Evolutionary conservation across 2,888 invertebrate genomes (phyloP).

Genomic region (Serrognathus titanus): DNA sequence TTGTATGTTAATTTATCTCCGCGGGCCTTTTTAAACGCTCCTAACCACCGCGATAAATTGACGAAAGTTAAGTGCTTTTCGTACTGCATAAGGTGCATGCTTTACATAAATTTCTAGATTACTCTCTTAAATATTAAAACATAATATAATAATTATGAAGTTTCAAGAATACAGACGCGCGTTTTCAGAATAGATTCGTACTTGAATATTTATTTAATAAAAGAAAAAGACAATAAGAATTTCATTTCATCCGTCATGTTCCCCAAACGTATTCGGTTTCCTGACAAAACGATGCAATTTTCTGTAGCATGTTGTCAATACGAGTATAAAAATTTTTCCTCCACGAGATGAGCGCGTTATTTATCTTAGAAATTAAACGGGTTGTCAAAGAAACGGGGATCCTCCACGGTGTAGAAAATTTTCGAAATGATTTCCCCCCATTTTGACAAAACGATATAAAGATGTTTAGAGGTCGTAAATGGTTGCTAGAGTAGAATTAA

Average conservation of each 20-base stretch:
- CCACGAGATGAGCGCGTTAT: neutral
- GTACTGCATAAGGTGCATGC: no score
- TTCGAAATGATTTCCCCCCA: slow-evolving; percentile 12
- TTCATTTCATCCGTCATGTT: neutral
- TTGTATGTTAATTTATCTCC: slow-evolving; percentile 7
- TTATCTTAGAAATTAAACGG: neutral
- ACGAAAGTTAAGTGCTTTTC: neutral
- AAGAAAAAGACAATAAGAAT: neutral
- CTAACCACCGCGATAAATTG: neutral
- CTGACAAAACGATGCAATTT: neutral
- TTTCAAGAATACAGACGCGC: no score
- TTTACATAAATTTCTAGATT: no score
- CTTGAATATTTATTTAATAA: no score
- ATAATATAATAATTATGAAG: no score
- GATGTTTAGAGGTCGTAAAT: slow-evolving; percentile 27
- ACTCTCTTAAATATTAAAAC: no score
- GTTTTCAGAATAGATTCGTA: no score
- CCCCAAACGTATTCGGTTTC: neutral
- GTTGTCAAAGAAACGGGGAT: neutral
- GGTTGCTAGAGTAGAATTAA: slow-evolving; percentile 27
- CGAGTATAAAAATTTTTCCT: neutral
- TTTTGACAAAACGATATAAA: slow-evolving; percentile 22
- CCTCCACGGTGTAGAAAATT: slow-evolving; percentile 3
- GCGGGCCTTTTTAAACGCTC: neutral
- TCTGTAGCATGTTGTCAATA: neutral